Percentiles rank a stretch among this genome's conserved stretches.
These are phyloP conservation scores for Pseudonaja textilis DNA, from an alignment of 2,113 vertebrate species.

Conservation along the genomic window DNA sequence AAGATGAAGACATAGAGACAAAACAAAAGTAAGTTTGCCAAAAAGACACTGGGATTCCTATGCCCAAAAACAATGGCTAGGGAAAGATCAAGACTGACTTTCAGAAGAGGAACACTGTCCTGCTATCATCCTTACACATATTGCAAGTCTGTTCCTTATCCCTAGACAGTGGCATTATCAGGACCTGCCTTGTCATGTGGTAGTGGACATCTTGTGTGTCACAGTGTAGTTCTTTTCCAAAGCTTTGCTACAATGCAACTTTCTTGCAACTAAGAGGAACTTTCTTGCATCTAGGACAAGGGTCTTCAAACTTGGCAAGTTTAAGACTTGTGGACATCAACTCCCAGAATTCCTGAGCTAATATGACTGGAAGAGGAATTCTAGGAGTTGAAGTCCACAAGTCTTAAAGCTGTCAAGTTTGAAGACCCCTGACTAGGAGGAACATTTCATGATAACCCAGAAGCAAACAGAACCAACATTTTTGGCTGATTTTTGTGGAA, in stretches of 20 bases:
- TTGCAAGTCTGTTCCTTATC: neutral
- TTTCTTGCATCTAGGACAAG: neutral
- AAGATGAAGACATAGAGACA: neutral
- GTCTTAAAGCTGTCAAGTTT: too few relatives aligned
- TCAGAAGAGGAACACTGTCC: neutral
- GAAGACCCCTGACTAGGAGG: neutral
- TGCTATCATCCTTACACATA: neutral
- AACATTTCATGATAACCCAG: neutral
- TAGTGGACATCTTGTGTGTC: neutral
- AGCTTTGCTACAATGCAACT: neutral
- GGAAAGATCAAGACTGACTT: neutral
- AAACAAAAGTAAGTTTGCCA: neutral
- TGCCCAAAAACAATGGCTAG: neutral
- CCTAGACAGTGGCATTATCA: neutral
- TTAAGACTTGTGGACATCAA: too few relatives aligned
- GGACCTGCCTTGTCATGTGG: neutral
- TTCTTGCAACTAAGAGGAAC: neutral
- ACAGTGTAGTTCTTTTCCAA: neutral
- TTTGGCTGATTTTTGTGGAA: neutral
- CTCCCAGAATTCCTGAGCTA: too few relatives aligned
- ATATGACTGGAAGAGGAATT: too few relatives aligned
- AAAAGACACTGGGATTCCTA: neutral
- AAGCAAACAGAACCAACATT: neutral
- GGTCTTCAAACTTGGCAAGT: too few relatives aligned
- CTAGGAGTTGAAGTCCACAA: too few relatives aligned